Base-by-base conservation (phyloP, 2,797 vertebrate species). In the Melanotaenia trifasciata region DNA sequence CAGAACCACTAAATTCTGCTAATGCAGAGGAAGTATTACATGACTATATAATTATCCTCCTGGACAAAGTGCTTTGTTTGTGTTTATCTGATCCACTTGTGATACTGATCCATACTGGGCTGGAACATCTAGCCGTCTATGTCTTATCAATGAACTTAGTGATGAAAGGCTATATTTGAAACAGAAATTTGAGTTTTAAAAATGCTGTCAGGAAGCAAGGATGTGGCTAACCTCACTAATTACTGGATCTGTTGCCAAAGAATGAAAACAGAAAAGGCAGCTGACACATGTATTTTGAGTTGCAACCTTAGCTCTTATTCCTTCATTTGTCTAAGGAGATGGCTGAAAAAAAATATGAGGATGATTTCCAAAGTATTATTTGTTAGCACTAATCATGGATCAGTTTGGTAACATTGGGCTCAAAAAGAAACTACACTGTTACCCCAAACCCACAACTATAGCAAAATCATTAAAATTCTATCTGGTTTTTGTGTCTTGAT, bases 151-250 rank as follows among this genome's bases (percentile, higher is more conserved):
- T 63, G 78, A 22, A 2, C 67, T 59, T 69, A 72, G 84, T 81
- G 88, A 88, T 84, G 87, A 90, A 92, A 90, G 83, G 47, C 43
- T 72, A 43, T 78, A 85, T 81, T 86, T 58, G 71, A 81, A 84
- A 78, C 78, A 86, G 85, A 88, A 76, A 85, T 85, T 66, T 66
- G 40, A 81, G 70, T 81, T 81, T 77, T n/a, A 43, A 69, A 90
- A 83, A 78, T 74, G 76, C 72, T 67, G 89, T 88, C 73, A 78
- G 75, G 82, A 78, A 93, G 87, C 89, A 85, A 91, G 89, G 88
- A 91, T 92, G 90, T 92, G 91, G 90, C 93, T 90, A 59, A 76
- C 70, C 59, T 74, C 70, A 64, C 81, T 93, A 90, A 91, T 91
- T 90, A 86, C 84, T 74, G 50, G 73, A 90, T 77, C 61, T 81